Percentiles rank a stretch among this genome's conserved stretches.
Conservation (phyloP, 2,888 invertebrate genomes). For the Acholoe squamosa region DNA sequence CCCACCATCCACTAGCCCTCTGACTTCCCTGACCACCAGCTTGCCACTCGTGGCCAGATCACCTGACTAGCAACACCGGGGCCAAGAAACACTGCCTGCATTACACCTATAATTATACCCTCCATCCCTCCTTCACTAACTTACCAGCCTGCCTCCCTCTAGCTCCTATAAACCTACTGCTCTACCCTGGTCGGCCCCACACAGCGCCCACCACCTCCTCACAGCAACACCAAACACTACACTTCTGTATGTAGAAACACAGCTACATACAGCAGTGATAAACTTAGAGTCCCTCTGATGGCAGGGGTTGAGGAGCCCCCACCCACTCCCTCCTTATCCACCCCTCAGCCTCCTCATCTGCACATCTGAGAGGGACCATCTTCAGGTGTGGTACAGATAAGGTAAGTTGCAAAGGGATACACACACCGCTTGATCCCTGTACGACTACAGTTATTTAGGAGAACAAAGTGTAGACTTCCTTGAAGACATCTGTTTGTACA, state of each 20-base stretch:
- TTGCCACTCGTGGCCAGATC: not conserved
- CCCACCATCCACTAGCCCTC: not conserved
- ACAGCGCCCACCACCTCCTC: not conserved
- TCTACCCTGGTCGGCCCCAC: not conserved
- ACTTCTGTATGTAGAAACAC: not conserved
- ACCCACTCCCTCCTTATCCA: not conserved
- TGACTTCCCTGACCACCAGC: not conserved
- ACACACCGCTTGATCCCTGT: not conserved
- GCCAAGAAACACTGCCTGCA: not conserved
- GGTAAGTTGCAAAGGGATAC: not conserved
- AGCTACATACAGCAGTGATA: not conserved
- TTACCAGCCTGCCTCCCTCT: not conserved
- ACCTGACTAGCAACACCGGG: constrained; percentile 47
- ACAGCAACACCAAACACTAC: not conserved
- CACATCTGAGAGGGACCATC: not conserved
- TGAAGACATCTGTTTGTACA: not conserved
- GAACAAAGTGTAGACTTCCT: not conserved
- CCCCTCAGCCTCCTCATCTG: not conserved
- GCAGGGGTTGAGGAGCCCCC: not conserved
- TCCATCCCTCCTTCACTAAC: not conserved
- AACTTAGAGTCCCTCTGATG: not conserved
- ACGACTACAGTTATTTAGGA: not conserved
- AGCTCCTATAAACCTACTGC: not conserved
- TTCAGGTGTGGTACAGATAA: not conserved
- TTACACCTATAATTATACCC: not conserved